Evolutionary conservation across 2,797 vertebrate genomes (phyloP).

Genomic region (Telmatherina bonti): DNA sequence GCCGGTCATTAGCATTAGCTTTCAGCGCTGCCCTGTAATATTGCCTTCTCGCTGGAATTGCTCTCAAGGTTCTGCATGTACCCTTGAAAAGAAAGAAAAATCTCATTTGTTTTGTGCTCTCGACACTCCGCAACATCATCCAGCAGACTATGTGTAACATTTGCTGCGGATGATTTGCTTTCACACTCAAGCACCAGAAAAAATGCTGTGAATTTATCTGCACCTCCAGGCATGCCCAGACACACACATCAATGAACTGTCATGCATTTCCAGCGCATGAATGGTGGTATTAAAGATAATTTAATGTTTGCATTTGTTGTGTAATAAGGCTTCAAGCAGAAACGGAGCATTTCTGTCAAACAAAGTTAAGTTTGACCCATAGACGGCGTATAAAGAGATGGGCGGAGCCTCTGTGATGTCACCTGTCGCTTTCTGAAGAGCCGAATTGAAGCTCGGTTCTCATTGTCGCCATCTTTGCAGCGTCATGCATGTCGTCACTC

Average conservation of each 20-base stretch:
- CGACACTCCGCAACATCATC: slow-evolving; percentile 27
- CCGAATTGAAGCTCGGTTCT: too few relatives aligned
- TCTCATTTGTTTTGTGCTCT: slow-evolving; percentile 43
- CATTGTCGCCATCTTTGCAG: too few relatives aligned
- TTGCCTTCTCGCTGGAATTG: slow-evolving; percentile 43
- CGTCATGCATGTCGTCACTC: too few relatives aligned
- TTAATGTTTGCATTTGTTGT: slow-evolving; percentile 18
- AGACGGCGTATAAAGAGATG: too few relatives aligned
- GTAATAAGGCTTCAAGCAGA: slow-evolving; percentile 7
- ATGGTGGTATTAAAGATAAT: slow-evolving; percentile 11
- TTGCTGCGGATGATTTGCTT: slow-evolving; percentile 23
- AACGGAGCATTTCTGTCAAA: slow-evolving; percentile 7
- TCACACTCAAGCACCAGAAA: slow-evolving; percentile 5
- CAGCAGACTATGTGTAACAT: slow-evolving; percentile 6
- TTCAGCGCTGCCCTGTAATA: slow-evolving; percentile 47
- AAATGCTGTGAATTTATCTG: slow-evolving; percentile 6
- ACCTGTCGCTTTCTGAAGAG: too few relatives aligned
- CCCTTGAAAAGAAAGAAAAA: slow-evolving; percentile 38
- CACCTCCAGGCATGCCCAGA: neutral
- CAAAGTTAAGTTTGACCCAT: neutral
- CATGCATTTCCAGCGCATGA: slow-evolving; percentile 1
- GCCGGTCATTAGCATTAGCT: slow-evolving; percentile 59
- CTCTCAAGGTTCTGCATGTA: slow-evolving; percentile 32
- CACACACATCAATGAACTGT: neutral
- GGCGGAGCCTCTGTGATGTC: too few relatives aligned